Evolutionary conservation across 2,113 vertebrate species (phyloP).

Genomic region (Donacobius atricapilla): DNA sequence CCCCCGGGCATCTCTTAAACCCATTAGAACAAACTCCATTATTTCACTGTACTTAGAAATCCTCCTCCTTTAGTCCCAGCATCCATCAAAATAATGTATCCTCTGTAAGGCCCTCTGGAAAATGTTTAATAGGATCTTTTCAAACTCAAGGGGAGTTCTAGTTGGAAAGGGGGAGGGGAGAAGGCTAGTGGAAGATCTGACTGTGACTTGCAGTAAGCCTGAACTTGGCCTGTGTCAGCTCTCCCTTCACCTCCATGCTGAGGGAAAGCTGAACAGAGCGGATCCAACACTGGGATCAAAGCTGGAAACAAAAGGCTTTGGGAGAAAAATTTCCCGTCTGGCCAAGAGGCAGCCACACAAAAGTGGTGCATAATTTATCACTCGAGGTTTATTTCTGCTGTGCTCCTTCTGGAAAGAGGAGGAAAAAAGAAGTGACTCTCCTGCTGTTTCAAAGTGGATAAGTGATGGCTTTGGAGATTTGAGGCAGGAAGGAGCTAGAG

Average conservation of each 20-base stretch:
- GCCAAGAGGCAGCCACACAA: slow-evolving; percentile 70
- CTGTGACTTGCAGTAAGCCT: slow-evolving; percentile 54
- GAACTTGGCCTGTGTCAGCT: slow-evolving; percentile 65
- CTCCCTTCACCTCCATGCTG: slow-evolving; percentile 61
- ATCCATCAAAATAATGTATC: slow-evolving; percentile 70
- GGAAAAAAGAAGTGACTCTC: slow-evolving; percentile 26
- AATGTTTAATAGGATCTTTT: slow-evolving; percentile 59
- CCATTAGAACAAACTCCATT: slow-evolving; percentile 62
- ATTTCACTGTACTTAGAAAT: slow-evolving; percentile 64
- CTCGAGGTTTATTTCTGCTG: slow-evolving; percentile 60
- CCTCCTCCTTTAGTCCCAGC: slow-evolving; percentile 47
- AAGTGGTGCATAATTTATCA: slow-evolving; percentile 76
- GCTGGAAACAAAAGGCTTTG: slow-evolving; percentile 71
- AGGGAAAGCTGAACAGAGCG: slow-evolving; percentile 52
- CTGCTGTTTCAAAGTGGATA: slow-evolving; percentile 5
- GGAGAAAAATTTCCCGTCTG: slow-evolving; percentile 72
- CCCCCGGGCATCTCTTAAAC: slow-evolving; percentile 71
- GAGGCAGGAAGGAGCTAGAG: slow-evolving; percentile 26
- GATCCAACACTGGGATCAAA: slow-evolving; percentile 62
- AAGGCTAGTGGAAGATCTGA: slow-evolving; percentile 45
- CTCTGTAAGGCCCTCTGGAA: slow-evolving; percentile 57
- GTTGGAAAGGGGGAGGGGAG: slow-evolving; percentile 58
- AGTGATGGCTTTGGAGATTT: slow-evolving; percentile 25
- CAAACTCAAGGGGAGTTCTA: slow-evolving; percentile 46
- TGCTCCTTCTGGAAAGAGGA: slow-evolving; percentile 51